These are phyloP conservation scores for Stenurella melanura DNA, from an alignment of 2,888 invertebrate species.

Conservation along the genomic window DNA sequence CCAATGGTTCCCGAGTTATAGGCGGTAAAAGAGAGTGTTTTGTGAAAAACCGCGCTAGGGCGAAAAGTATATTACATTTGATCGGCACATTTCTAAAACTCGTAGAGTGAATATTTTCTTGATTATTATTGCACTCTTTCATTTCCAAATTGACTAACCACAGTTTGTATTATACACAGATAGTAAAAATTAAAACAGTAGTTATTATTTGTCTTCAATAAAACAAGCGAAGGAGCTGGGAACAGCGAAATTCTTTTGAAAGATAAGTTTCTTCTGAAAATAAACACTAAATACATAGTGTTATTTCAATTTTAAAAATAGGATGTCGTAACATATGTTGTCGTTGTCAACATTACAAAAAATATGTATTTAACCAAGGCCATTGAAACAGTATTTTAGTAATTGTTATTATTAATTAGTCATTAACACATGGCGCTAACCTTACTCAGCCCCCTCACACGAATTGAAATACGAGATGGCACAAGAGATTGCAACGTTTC, in stretches of 20 bases:
- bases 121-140: too few relatives aligned
- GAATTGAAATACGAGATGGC: too few relatives aligned
- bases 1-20: too few relatives aligned
- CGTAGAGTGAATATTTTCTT: too few relatives aligned
- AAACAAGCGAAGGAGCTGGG: neutral
- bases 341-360: conserved; percentile 1
- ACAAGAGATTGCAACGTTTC: neutral
- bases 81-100: too few relatives aligned
- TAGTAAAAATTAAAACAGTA: too few relatives aligned
- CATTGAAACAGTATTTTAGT: neutral
- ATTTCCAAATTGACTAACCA: too few relatives aligned
- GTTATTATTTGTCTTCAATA: too few relatives aligned
- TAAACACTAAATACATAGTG: conserved; percentile 1
- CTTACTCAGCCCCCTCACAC: neutral
- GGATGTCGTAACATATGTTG: conserved; percentile 2
- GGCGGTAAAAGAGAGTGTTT: too few relatives aligned
- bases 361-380: conserved; percentile 1
- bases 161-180: too few relatives aligned
- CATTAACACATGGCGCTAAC: conserved; percentile 7
- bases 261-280: neutral
- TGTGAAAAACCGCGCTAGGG: too few relatives aligned
- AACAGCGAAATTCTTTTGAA: neutral
- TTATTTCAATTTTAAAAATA: conserved; percentile 1
- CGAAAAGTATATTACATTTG: too few relatives aligned
- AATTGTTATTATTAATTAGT: neutral